A percentile compares a stretch with the other conserved stretches of the same genome.
phyloP scores from a whole-genome alignment of 2,113 vertebrate species.

The Erythrolamprus reginae region DNA sequence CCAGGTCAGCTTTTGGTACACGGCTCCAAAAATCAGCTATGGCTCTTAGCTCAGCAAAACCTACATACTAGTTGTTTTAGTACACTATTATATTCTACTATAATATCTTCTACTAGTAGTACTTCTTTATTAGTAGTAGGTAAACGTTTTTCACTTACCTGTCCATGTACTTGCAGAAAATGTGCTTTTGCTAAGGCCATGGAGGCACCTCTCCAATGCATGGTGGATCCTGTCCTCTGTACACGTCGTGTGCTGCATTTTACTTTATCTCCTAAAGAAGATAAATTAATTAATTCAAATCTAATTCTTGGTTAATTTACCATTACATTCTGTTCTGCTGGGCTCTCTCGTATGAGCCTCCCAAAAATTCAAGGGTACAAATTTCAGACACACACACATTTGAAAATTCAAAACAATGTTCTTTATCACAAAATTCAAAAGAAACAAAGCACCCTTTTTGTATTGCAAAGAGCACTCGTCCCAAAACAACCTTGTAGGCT shows the following conservation, averaged over 20 bases:
- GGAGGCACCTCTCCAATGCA: slow-evolving; percentile 87
- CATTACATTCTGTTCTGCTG: no score
- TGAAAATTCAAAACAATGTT: no score
- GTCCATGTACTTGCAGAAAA: slow-evolving; percentile 80
- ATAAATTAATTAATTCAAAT: not conserved
- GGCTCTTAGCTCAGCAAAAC: not conserved
- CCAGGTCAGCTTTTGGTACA: not conserved
- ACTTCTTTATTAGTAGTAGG: not conserved
- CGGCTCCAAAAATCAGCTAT: not conserved
- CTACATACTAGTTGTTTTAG: not conserved
- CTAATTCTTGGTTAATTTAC: not conserved
- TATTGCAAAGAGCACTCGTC: no score
- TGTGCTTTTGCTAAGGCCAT: slow-evolving; percentile 76
- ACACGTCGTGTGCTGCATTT: slow-evolving; percentile 96
- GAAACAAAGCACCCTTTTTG: no score
- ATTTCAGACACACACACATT: no score
- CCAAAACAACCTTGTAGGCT: no score
- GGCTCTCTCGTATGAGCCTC: no score
- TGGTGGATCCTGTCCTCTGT: slow-evolving; percentile 98
- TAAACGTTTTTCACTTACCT: slow-evolving; percentile 67
- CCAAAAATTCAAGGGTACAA: no score
- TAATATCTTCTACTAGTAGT: not conserved
- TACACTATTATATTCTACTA: not conserved
- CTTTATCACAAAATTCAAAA: no score
- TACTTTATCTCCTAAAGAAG: slow-evolving; percentile 76